phyloP scores from a whole-genome alignment of 2,113 vertebrate species.

The Laticauda colubrina region DNA sequence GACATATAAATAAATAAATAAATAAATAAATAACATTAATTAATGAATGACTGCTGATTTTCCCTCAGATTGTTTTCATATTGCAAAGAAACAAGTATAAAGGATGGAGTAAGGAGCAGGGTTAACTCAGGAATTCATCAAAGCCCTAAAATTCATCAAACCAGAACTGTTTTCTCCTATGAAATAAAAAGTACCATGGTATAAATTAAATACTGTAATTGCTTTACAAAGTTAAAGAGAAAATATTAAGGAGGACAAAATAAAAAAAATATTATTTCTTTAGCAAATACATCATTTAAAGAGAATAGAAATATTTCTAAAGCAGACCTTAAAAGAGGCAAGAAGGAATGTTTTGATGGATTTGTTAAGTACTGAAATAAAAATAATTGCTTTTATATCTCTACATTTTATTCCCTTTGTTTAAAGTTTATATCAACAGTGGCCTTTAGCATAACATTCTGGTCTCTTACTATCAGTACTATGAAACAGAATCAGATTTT shows the following conservation, averaged over 20 bases:
- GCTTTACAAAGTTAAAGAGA: constrained; percentile 33
- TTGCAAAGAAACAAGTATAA: constrained; percentile 12
- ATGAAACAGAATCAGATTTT: constrained; percentile 20
- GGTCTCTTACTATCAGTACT: background rate
- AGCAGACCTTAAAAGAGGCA: constrained; percentile 25
- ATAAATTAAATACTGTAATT: constrained; percentile 33
- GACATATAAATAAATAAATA: background rate
- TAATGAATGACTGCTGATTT: background rate
- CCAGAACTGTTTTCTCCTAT: constrained; percentile 35
- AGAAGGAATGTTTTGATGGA: background rate
- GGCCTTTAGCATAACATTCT: constrained; percentile 3
- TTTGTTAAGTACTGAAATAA: constrained; percentile 9
- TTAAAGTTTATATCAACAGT: constrained; percentile 20
- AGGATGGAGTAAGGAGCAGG: background rate
- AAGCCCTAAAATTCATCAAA: constrained; percentile 28
- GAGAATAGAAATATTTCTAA: constrained; percentile 19
- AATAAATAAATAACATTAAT: background rate
- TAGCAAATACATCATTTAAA: constrained; percentile 30
- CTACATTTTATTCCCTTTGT: background rate
- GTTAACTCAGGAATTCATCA: constrained; percentile 35
- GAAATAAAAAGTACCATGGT: background rate
- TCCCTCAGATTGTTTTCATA: background rate
- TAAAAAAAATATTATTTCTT: constrained; percentile 23
- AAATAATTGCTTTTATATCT: constrained; percentile 1
- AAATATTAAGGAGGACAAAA: background rate